phyloP scores from a whole-genome alignment of 2,888 invertebrate genomes.

The Exocentrus adspersus region DNA sequence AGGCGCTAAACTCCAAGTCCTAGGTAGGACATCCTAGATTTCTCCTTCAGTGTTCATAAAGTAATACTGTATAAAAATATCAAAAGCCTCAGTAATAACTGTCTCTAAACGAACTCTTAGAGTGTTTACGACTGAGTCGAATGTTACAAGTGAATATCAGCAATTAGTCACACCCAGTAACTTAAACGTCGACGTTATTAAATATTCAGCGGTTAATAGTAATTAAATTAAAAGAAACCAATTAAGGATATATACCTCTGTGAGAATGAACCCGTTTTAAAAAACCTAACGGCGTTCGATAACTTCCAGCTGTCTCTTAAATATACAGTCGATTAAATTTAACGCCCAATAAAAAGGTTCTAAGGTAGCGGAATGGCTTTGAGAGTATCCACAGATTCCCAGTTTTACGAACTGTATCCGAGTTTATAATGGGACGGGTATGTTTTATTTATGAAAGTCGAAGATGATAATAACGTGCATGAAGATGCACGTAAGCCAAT shows the following conservation, averaged over 20 bases:
- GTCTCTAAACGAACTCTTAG: neutral
- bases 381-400: neutral
- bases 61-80: too few species aligned
- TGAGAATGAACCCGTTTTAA: neutral
- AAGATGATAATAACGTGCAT: constrained; percentile 33
- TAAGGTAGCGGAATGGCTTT: neutral
- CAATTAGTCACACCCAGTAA: constrained; percentile 4
- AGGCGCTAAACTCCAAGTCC: too few species aligned
- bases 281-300: constrained; percentile 4
- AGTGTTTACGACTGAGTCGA: neutral
- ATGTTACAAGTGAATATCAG: neutral
- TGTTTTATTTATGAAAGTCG: constrained; percentile 43
- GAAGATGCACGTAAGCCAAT: constrained; percentile 20
- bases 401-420: constrained; percentile 18
- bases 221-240: constrained; percentile 6
- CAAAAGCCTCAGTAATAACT: too few species aligned
- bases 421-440: constrained; percentile 33
- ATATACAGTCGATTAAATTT: constrained; percentile 11
- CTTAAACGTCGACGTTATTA: neutral
- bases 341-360: neutral
- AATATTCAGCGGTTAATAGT: neutral
- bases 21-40: too few species aligned
- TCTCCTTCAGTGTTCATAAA: too few species aligned
- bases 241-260: neutral
- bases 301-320: neutral